Evolutionary conservation across 1,140 invertebrate genomes (phyloP).

Genomic region (Kradibia gibbosae): DNA sequence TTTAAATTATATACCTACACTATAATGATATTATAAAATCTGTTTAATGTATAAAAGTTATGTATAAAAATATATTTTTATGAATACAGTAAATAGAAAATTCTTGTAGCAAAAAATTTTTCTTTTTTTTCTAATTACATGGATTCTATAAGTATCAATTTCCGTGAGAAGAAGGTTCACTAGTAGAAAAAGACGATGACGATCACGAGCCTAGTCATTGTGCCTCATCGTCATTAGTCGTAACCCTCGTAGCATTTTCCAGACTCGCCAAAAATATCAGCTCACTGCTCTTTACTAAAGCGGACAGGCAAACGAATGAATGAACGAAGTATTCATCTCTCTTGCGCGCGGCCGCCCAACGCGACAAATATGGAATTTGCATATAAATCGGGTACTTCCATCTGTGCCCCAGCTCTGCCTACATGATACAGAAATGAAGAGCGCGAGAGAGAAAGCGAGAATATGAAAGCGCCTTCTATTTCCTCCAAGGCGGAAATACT

Average conservation of each 20-base stretch:
- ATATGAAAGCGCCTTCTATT: slow-evolving; percentile 58
- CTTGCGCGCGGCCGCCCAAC: slow-evolving; percentile 54
- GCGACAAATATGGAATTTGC: slow-evolving; percentile 82
- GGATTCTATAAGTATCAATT: too few relatives aligned
- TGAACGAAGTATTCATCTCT: slow-evolving; percentile 56
- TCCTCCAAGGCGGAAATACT: slow-evolving; percentile 68
- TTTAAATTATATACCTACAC: too few relatives aligned
- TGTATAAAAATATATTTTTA: too few relatives aligned
- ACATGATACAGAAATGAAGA: slow-evolving; percentile 73
- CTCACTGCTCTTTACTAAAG: slow-evolving; percentile 53
- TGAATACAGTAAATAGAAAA: too few relatives aligned
- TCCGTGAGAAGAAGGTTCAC: too few relatives aligned
- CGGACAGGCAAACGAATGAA: slow-evolving; percentile 55
- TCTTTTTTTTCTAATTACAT: too few relatives aligned
- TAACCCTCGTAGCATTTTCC: background rate
- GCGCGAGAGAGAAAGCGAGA: too few relatives aligned
- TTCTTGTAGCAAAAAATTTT: too few relatives aligned
- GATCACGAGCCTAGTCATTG: background rate
- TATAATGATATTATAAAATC: too few relatives aligned
- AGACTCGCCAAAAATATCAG: background rate
- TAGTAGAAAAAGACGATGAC: too few relatives aligned
- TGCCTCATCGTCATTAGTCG: slow-evolving; percentile 12
- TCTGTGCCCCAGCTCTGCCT: slow-evolving; percentile 72
- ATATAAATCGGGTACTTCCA: slow-evolving; percentile 82
- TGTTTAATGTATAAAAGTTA: too few relatives aligned